These are phyloP conservation scores for Pollenia griseotomentosa DNA, from an alignment of 2,888 invertebrate species.

Conservation along the genomic window DNA sequence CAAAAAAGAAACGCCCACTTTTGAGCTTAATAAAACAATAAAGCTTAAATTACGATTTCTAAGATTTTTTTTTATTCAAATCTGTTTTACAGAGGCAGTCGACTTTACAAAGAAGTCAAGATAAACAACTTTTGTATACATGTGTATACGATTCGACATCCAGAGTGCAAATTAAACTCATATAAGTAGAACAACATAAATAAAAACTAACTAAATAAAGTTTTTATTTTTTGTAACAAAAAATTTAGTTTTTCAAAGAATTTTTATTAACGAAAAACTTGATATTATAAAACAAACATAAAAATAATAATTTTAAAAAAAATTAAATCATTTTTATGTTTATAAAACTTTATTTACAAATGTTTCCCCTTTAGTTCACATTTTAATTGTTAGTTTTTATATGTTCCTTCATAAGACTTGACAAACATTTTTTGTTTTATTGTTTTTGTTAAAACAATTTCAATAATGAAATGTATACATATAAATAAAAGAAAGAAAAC, in stretches of 20 bases:
- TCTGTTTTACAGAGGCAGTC: too few species aligned
- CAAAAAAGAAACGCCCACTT: too few species aligned
- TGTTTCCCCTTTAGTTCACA: background rate
- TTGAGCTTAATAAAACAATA: too few species aligned
- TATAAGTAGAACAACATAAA: slow-evolving; percentile 34
- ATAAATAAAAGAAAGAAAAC: background rate
- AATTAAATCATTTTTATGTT: background rate
- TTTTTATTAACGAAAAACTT: background rate
- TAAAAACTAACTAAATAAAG: background rate
- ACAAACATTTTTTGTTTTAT: slow-evolving; percentile 12
- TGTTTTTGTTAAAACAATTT: background rate
- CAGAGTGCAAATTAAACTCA: background rate
- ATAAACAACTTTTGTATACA: too few species aligned
- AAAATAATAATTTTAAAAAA: background rate
- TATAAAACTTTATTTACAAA: background rate
- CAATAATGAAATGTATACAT: background rate
- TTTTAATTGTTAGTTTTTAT: slow-evolving; percentile 4
- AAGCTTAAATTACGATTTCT: too few species aligned
- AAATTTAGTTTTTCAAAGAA: slow-evolving; percentile 1
- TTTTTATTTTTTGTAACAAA: too few species aligned
- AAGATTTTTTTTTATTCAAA: too few species aligned
- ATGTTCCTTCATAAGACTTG: background rate
- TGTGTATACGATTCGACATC: background rate
- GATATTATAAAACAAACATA: background rate
- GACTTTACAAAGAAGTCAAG: too few species aligned